Evolutionary conservation across 2,888 invertebrate genomes (phyloP).

Genomic region (Euspilapteryx auroguttella): DNA sequence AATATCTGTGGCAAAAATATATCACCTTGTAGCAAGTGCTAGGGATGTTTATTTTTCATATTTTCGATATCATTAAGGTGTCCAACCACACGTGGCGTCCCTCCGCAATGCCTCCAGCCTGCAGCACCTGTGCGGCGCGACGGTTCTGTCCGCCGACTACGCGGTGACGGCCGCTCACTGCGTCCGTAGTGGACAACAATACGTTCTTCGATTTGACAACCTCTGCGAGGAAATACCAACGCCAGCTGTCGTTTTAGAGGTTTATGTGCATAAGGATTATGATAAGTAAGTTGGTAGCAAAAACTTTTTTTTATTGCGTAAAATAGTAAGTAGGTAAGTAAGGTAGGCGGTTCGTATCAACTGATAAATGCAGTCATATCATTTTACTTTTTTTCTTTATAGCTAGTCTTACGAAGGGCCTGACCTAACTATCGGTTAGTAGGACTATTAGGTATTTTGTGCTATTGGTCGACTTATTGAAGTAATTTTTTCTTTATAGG

Average conservation of each 20-base stretch:
- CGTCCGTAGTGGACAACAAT: conserved; percentile 16
- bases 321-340: too few species aligned
- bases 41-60: too few species aligned
- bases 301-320: too few species aligned
- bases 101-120: conserved; percentile 21
- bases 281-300: conserved; percentile 28
- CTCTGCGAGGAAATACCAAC: conserved; percentile 17
- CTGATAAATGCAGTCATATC: too few species aligned
- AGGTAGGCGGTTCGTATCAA: too few species aligned
- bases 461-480: too few species aligned
- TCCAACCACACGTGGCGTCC: conserved; percentile 27
- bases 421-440: too few species aligned
- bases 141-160: conserved; percentile 19
- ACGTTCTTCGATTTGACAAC: conserved; percentile 28
- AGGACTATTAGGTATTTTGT: neutral
- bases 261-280: conserved; percentile 24
- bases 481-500: conserved; percentile 32
- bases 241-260: conserved; percentile 19
- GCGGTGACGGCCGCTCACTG: conserved; percentile 50
- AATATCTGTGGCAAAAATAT: too few species aligned
- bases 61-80: conserved; percentile 17
- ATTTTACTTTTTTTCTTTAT: too few species aligned
- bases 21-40: too few species aligned
- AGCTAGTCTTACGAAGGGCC: too few species aligned
- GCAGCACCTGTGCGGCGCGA: conserved; percentile 35